phyloP scores from a whole-genome alignment of 2,797 vertebrate genomes.

The Otolemur crassicaudatus region DNA sequence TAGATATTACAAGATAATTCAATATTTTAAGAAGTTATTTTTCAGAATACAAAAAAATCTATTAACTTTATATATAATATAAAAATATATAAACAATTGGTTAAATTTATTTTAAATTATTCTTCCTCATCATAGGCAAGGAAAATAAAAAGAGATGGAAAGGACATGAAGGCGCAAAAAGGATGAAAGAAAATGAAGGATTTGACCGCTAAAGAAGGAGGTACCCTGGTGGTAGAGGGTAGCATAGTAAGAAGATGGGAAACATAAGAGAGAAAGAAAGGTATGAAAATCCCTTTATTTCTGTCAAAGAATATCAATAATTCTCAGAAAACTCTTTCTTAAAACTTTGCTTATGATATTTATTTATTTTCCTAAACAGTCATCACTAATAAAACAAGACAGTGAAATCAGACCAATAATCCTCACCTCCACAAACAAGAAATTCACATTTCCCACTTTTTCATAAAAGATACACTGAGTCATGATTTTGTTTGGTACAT shows the following conservation, averaged over 20 bases:
- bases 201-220: not conserved
- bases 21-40: not conserved
- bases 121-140: not conserved
- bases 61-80: not conserved
- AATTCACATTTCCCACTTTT: not conserved
- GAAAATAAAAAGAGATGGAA: not conserved
- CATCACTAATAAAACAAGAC: not conserved
- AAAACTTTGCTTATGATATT: not conserved
- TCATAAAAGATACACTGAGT: not conserved
- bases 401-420: not conserved
- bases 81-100: not conserved
- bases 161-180: not conserved
- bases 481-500: not conserved
- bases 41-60: not conserved
- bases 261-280: not conserved
- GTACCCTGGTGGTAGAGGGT: accelerated
- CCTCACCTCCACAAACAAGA: not conserved
- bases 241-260: not conserved
- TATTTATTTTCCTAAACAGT: not conserved
- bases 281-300: not conserved
- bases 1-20: not conserved
- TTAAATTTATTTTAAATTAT: not conserved
- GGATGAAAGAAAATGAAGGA: not conserved
- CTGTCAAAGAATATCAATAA: not conserved
- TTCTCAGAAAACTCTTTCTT: not conserved